Conservation (phyloP, 2,113 vertebrate genomes). For the Clarias macrocephalus region DNA sequence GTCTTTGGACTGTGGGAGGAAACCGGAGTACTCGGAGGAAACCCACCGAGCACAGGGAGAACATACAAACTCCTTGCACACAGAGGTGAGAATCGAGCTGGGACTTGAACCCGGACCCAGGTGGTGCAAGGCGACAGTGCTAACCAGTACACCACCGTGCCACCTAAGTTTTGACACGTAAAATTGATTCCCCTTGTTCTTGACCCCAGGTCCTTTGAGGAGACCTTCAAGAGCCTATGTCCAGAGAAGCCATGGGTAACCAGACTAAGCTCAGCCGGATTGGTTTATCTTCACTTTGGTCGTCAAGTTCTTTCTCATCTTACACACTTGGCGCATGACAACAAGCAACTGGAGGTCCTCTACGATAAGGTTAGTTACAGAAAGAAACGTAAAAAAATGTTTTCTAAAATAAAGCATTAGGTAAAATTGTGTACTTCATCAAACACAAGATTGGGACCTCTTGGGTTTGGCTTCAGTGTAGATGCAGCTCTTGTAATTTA, state of each 20-base stretch:
- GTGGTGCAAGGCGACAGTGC: no score
- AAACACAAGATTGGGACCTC: background rate
- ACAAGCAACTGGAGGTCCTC: constrained; percentile 75
- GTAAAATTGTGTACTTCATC: background rate
- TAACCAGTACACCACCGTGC: no score
- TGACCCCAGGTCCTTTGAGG: constrained; percentile 77
- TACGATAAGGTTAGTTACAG: constrained; percentile 80
- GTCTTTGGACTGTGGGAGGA: no score
- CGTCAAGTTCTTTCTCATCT: constrained; percentile 76
- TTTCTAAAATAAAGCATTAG: background rate
- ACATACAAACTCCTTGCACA: no score
- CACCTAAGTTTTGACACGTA: no score
- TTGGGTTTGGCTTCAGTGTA: background rate
- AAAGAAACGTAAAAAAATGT: background rate
- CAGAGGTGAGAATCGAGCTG: no score
- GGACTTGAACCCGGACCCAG: no score
- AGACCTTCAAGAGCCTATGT: constrained; percentile 82
- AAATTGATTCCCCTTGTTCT: background rate
- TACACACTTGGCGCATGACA: constrained; percentile 72
- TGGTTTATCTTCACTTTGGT: constrained; percentile 91
- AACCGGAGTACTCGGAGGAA: no score
- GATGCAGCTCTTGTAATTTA: background rate
- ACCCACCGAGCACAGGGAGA: no score
- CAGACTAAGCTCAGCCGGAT: constrained; percentile 91
- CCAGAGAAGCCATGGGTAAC: constrained; percentile 89